These are phyloP conservation scores for Cossypha niveicapilla DNA, from an alignment of 2,797 vertebrate genomes.

Conservation along the genomic window DNA sequence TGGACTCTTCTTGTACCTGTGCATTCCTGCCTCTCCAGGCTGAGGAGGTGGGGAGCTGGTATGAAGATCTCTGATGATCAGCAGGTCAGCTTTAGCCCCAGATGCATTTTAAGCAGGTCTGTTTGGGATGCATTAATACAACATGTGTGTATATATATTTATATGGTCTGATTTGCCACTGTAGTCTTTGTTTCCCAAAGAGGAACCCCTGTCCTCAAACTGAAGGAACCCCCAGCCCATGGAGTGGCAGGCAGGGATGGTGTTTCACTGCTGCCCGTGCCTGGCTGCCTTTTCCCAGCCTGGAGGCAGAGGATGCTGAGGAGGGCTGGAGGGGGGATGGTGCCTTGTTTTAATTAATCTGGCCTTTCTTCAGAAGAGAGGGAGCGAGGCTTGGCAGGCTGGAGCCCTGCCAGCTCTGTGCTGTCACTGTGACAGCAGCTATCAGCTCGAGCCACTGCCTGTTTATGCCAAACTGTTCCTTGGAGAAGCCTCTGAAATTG, in stretches of 20 bases:
- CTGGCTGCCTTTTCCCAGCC: background rate
- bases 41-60: background rate
- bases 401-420: background rate
- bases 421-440: background rate
- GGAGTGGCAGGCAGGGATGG: background rate
- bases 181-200: background rate
- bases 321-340: background rate
- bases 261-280: background rate
- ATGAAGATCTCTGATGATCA: background rate
- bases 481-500: background rate
- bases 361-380: background rate
- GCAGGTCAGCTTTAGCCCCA: background rate
- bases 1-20: background rate
- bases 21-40: background rate
- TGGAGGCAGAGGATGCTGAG: background rate
- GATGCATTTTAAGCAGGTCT: fast-evolving
- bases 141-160: fast-evolving
- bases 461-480: background rate
- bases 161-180: background rate
- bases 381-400: background rate
- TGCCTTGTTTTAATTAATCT: conserved; percentile 17
- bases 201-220: background rate
- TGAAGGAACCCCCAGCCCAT: background rate
- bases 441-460: background rate
- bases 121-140: background rate